Evolutionary conservation across 2,797 vertebrate species (phyloP), one percentile per base, ranked within the genome.

Genomic region (Clarias platycephalus): DNA sequence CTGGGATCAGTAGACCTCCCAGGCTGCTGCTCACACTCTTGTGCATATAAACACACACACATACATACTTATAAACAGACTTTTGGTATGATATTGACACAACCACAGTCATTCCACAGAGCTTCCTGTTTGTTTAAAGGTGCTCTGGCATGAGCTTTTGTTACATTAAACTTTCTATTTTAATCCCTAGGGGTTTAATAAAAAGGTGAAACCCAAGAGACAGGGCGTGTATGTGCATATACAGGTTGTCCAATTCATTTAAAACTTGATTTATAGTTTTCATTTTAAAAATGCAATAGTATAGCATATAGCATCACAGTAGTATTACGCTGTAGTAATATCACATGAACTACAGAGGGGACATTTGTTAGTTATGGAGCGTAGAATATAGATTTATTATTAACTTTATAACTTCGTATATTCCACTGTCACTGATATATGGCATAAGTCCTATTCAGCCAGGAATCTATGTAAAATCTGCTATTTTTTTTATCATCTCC

Each of bases 81-180:
- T 93, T 94, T 95, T 95, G 94, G 95, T 96, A 96, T 95, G 95
- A 95, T 96, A 96, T 96, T 96, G 95, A 96, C 94, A 95, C 95
- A 95, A 95, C 94, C 91, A 78, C 94, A 93, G 94, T 93, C 92
- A 93, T 93, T 92, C 91, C 92, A 40, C 67, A 83, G 95, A 95
- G 94, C 94, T 96, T 95, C 96, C 95, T 96, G 96, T 96, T 96
- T 96, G 94, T 93, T 94, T 83, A 80, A 68, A 63, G 80, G 66
- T 67, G 67, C 49, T 76, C 57, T 77, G 67, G 83, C 34, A 40
- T 58, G 75, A 16, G 60, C 64, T 63, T 87, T 94, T 95, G 95
- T 94, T 96, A 96, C 95, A 96, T 92, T 92, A 92, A 91, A 94
- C 95, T 94, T 95, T 96, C 95, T 94, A 95, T 96, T 96, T 95